Evolutionary conservation across 2,797 vertebrate species (phyloP), one percentile per base, ranked within the genome.

Genomic region (Lagocephalus sceleratus): DNA sequence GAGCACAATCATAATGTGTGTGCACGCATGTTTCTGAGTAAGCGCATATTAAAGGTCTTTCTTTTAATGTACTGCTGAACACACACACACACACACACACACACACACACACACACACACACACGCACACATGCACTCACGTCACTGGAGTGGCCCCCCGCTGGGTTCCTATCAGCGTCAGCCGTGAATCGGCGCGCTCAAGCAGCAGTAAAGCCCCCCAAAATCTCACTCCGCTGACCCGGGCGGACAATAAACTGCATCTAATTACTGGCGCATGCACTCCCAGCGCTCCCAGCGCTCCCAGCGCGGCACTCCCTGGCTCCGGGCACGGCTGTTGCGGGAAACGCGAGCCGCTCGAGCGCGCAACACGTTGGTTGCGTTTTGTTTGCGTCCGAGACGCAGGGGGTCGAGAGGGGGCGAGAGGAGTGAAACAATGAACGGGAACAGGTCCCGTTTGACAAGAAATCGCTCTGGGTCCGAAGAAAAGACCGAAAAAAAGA

Each of bases 101-200:
- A 48, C 68, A 45, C 43, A 45, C 43, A 45, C 43, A 45, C 43
- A 21, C 43, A 14, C 43, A 60, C 57, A 53, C 50, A 77, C 64
- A 49, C 57, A 39, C 62, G 66, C 63, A 69, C 75, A 78, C 69
- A 46, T 80, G 73, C 63, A 47, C 46, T 17, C 23, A 29, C 46
- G 19, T 71, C 75, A 76, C 26, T 57, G 64, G 75, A 77, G 76
- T 63, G 67, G 74, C 71, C 66, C 71, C 89, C 87, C 25, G 82
- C 85, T 85, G 85, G 3, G 67, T 67, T 83, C 74, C 71, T 74
- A 86, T 90, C 87, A 89, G 69, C 71, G 25, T 91, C 82, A 84
- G 64, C 48, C 12, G 68, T 82, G 80, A 80, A 85, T 77, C 70
- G 15, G 63, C 15, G 62, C 84, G 39, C 68, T 89, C 86, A 87